phyloP scores from a whole-genome alignment of 1,140 invertebrate species.

The Drosophila albomicans region DNA sequence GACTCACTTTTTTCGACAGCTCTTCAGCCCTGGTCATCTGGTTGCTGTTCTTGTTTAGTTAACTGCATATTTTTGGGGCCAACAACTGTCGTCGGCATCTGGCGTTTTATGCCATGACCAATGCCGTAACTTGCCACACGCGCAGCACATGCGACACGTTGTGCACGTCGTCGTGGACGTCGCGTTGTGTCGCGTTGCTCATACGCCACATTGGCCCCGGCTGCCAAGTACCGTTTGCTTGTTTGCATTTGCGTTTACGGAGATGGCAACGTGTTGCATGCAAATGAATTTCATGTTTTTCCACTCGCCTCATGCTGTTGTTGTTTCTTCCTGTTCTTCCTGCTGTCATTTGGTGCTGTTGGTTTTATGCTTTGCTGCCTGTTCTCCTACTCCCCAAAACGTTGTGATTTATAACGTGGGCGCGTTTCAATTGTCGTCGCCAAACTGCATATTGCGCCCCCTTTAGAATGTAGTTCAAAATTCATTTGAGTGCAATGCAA shows the following conservation, averaged over 20 bases:
- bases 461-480: constrained; percentile 14
- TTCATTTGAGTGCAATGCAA: not conserved
- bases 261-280: constrained; percentile 76
- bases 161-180: constrained; percentile 18
- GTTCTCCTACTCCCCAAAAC: constrained; percentile 14
- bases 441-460: constrained; percentile 19
- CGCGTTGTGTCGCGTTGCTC: constrained; percentile 48
- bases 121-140: constrained; percentile 30
- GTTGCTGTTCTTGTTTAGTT: constrained; percentile 59
- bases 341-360: constrained; percentile 22
- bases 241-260: constrained; percentile 42
- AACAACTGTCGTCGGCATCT: constrained; percentile 46
- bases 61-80: constrained; percentile 59
- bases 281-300: constrained; percentile 73
- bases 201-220: constrained; percentile 10
- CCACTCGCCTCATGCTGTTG: not conserved
- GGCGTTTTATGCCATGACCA: constrained; percentile 19
- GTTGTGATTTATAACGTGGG: constrained; percentile 46
- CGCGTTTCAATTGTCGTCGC: constrained; percentile 42
- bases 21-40: constrained; percentile 19
- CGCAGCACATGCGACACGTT: constrained; percentile 47
- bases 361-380: not conserved
- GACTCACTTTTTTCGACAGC: not conserved
- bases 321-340: constrained; percentile 1
- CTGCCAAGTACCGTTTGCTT: constrained; percentile 19